These are phyloP conservation scores for Datnioides undecimradiatus DNA, from an alignment of 2,113 vertebrate genomes.

Conservation along the genomic window DNA sequence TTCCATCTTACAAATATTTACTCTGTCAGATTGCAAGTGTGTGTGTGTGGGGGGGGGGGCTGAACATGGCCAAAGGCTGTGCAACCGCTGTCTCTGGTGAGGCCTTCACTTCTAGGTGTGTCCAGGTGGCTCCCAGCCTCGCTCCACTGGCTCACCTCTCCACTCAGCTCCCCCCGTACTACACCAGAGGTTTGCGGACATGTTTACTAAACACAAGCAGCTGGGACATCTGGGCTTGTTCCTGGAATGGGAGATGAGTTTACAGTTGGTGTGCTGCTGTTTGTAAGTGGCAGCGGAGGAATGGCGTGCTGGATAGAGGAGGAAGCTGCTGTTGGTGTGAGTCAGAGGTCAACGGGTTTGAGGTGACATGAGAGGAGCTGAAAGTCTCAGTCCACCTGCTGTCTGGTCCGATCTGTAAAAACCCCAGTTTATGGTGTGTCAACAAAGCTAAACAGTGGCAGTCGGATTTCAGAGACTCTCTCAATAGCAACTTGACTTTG, in stretches of 20 bases:
- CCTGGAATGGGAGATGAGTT: conserved; percentile 43
- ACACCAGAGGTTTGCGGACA: conserved; percentile 52
- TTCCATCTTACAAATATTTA: conserved; percentile 71
- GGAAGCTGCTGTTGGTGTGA: conserved; percentile 3
- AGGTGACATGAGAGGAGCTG: conserved; percentile 39
- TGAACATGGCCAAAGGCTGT: conserved; percentile 13
- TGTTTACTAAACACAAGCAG: conserved; percentile 85
- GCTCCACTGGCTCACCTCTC: conserved; percentile 49
- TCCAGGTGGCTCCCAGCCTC: conserved; percentile 69
- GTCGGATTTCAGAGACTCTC: conserved; percentile 17
- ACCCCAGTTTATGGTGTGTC: conserved; percentile 45
- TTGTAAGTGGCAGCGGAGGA: conserved; percentile 37
- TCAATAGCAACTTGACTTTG: not conserved
- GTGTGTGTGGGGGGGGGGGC: conserved; percentile 39
- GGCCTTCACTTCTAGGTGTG: conserved; percentile 44
- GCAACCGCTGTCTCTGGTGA: conserved; percentile 30
- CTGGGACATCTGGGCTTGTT: conserved; percentile 76
- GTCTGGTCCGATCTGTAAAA: conserved; percentile 28
- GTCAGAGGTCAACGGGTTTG: conserved; percentile 60
- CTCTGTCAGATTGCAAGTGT: conserved; percentile 16
- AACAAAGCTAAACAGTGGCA: conserved; percentile 22
- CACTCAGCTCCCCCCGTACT: conserved; percentile 45
- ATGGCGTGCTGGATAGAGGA: conserved; percentile 6
- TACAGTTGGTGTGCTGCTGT: conserved; percentile 58
- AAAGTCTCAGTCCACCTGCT: conserved; percentile 59